A percentile compares a stretch with the other conserved stretches of the same genome.
These are phyloP conservation scores for Solenopsis invicta DNA, from an alignment of 1,140 invertebrate genomes.

Conservation along the genomic window DNA sequence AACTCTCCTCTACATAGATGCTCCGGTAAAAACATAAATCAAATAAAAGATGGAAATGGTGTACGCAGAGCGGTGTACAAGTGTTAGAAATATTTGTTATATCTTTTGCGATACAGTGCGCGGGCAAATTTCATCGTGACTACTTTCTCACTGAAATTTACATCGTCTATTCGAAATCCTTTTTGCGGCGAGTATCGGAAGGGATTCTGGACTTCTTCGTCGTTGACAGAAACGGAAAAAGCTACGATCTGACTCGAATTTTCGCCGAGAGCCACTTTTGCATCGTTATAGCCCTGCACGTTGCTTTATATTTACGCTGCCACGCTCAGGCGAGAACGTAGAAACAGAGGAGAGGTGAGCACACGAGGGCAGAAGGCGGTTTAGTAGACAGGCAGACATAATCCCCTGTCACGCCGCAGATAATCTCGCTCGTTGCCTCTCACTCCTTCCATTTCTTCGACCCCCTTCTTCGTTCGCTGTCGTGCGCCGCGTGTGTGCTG, in stretches of 20 bases:
- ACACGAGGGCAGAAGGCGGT: conserved; percentile 43
- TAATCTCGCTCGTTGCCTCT: conserved; percentile 61
- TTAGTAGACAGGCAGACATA: conserved; percentile 67
- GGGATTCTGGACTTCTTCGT: background rate
- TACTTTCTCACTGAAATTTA: background rate
- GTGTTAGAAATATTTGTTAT: background rate
- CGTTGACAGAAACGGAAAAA: conserved; percentile 2
- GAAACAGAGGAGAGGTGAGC: conserved; percentile 28
- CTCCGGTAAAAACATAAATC: background rate
- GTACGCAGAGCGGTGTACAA: background rate
- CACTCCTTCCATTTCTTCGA: conserved; percentile 43
- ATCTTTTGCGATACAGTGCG: background rate
- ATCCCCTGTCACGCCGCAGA: conserved; percentile 69
- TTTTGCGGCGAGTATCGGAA: background rate
- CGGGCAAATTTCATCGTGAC: background rate
- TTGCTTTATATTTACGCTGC: conserved; percentile 42
- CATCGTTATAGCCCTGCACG: background rate
- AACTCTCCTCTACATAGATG: background rate
- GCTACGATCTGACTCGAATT: conserved; percentile 38
- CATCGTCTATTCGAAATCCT: background rate
- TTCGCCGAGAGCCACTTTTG: conserved; percentile 32
- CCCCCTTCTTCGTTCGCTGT: conserved; percentile 15
- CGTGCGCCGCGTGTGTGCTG: conserved; percentile 21
- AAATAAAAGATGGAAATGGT: background rate
- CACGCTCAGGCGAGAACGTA: conserved; percentile 40